Percentiles rank a stretch among this genome's conserved stretches.
These are phyloP conservation scores for Magallana ariakensis DNA, from an alignment of 1,140 invertebrate genomes.

Conservation along the genomic window DNA sequence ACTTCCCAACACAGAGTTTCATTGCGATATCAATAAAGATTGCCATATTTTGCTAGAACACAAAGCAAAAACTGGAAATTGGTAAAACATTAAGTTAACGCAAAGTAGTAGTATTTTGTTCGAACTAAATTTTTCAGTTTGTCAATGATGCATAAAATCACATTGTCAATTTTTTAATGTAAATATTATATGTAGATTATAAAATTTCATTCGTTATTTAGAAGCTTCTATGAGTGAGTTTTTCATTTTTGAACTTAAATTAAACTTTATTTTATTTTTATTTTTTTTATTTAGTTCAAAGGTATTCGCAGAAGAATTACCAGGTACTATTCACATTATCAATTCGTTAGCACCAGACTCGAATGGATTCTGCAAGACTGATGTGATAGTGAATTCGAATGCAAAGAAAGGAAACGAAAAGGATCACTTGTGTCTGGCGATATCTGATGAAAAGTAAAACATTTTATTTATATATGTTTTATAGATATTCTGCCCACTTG, in stretches of 20 bases:
- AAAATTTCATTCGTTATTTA: no score
- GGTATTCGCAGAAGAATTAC: background rate
- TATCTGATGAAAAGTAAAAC: background rate
- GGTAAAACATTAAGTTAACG: background rate
- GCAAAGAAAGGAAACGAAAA: background rate
- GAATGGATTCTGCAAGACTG: background rate
- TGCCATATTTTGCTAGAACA: background rate
- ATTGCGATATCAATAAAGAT: background rate
- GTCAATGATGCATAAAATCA: no score
- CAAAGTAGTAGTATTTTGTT: background rate
- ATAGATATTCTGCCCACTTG: no score
- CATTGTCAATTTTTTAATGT: no score
- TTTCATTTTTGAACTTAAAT: no score
- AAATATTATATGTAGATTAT: no score
- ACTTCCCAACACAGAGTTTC: background rate
- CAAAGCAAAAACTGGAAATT: slow-evolving; percentile 16
- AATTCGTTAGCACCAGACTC: background rate
- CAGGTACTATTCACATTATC: background rate
- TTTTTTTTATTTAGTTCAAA: background rate
- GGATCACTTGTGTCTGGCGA: background rate
- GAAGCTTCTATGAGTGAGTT: no score
- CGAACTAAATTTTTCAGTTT: no score
- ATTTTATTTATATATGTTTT: background rate
- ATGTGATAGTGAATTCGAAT: background rate
- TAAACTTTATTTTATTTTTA: background rate